phyloP scores from a whole-genome alignment of 2,797 vertebrate species.

The Pseudochirops corinnae region DNA sequence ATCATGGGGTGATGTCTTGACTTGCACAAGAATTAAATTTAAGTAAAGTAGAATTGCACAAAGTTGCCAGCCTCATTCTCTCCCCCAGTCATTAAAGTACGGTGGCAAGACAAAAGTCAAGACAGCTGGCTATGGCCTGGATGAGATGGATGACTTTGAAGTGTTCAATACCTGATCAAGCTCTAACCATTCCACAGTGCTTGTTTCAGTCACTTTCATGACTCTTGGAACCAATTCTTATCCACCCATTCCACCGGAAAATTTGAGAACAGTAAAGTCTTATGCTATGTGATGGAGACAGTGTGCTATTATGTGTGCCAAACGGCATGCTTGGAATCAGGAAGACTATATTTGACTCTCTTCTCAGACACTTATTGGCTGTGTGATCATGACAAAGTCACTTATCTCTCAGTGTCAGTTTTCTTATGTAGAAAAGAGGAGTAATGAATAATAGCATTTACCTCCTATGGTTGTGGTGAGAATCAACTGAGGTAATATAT shows the following conservation, averaged over 20 bases:
- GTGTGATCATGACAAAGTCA: background rate
- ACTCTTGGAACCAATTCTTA: background rate
- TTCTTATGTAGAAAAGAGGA: background rate
- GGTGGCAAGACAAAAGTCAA: background rate
- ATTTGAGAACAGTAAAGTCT: background rate
- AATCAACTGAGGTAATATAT: background rate
- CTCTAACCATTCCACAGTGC: background rate
- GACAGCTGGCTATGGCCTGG: too few relatives aligned
- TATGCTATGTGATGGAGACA: background rate
- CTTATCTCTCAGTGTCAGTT: background rate
- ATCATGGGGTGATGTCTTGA: background rate
- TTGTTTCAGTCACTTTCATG: background rate
- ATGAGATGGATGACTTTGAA: background rate
- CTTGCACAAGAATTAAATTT: background rate
- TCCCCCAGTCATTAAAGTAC: background rate
- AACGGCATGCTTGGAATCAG: background rate
- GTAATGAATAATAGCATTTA: background rate
- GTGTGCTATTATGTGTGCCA: background rate
- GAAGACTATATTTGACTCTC: background rate
- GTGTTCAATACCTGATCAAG: too few relatives aligned
- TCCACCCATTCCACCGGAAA: background rate
- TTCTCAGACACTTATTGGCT: background rate
- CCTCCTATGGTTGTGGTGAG: background rate
- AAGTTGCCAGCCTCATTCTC: background rate
- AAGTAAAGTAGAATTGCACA: background rate